Evolutionary conservation across 1,140 invertebrate genomes (phyloP).

Genomic region (Drosophila auraria): DNA sequence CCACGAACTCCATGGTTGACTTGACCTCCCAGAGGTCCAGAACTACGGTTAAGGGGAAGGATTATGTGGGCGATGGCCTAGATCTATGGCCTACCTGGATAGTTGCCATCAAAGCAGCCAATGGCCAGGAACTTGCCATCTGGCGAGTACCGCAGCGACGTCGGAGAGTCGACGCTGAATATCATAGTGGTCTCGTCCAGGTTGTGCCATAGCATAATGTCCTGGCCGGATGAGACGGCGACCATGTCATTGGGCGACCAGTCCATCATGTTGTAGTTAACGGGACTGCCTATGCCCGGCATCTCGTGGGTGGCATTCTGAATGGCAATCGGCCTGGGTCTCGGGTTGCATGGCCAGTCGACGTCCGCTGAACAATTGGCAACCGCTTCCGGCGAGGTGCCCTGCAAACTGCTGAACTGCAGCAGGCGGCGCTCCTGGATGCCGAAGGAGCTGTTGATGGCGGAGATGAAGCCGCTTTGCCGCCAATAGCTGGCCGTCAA

Average conservation of each 20-base stretch:
- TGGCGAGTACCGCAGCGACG: constrained; percentile 66
- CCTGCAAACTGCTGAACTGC: constrained; percentile 54
- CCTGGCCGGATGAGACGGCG: constrained; percentile 66
- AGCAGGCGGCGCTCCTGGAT: constrained; percentile 57
- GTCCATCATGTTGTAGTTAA: constrained; percentile 74
- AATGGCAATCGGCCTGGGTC: constrained; percentile 59
- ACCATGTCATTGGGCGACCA: constrained; percentile 76
- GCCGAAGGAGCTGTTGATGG: constrained; percentile 55
- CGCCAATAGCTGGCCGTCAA: constrained; percentile 64
- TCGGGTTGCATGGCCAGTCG: constrained; percentile 75
- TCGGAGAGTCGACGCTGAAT: constrained; percentile 63
- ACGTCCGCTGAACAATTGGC: constrained; percentile 7
- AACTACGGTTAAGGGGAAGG: constrained; percentile 28
- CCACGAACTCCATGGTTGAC: constrained; percentile 45
- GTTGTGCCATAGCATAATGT: constrained; percentile 75
- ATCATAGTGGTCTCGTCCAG: constrained; percentile 66
- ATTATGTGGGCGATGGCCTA: neutral
- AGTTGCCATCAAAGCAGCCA: constrained; percentile 56
- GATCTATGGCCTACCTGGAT: constrained; percentile 43
- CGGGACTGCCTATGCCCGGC: constrained; percentile 46
- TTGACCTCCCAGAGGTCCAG: constrained; percentile 71
- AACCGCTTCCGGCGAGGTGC: neutral
- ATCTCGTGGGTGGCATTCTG: constrained; percentile 75
- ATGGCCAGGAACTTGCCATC: constrained; percentile 69
- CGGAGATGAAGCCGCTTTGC: constrained; percentile 51